Evolutionary conservation across 2,888 invertebrate species (phyloP).

Genomic region (Acleris cristana): DNA sequence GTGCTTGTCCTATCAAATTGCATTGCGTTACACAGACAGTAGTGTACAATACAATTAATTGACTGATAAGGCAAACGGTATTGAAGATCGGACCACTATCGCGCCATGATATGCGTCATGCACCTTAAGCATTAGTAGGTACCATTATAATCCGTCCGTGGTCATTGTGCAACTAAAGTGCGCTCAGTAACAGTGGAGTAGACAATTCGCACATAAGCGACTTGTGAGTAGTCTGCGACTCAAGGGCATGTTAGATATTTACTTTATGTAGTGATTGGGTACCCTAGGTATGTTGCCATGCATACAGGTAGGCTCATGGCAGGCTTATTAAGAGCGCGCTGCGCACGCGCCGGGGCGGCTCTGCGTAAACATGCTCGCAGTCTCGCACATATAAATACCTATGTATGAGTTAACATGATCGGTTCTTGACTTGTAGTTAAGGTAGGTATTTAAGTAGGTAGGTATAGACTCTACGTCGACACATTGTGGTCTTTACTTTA

Average conservation of each 20-base stretch:
- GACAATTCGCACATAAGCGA: neutral
- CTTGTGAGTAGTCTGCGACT: too few species aligned
- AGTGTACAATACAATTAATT: conserved; percentile 33
- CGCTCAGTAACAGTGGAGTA: conserved; percentile 1
- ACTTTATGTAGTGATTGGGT: conserved; percentile 9
- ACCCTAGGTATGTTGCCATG: neutral
- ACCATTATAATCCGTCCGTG: neutral
- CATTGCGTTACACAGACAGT: conserved; percentile 18
- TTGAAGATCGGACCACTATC: conserved; percentile 48
- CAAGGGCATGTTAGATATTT: neutral
- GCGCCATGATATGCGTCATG: conserved; percentile 39
- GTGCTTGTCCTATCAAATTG: conserved; percentile 13
- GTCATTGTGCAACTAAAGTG: too few species aligned
- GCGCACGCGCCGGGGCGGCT: conserved; percentile 13
- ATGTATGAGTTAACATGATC: neutral
- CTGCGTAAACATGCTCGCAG: neutral
- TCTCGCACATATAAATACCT: too few species aligned
- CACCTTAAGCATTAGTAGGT: conserved; percentile 32
- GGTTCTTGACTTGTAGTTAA: neutral
- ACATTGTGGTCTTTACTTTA: too few species aligned
- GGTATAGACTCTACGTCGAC: too few species aligned
- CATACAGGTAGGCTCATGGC: neutral
- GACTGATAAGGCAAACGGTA: conserved; percentile 44
- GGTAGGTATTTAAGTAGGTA: too few species aligned
- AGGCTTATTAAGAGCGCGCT: neutral